Base-by-base conservation (phyloP, 2,888 invertebrate species). In the Cynaeus angustus region DNA sequence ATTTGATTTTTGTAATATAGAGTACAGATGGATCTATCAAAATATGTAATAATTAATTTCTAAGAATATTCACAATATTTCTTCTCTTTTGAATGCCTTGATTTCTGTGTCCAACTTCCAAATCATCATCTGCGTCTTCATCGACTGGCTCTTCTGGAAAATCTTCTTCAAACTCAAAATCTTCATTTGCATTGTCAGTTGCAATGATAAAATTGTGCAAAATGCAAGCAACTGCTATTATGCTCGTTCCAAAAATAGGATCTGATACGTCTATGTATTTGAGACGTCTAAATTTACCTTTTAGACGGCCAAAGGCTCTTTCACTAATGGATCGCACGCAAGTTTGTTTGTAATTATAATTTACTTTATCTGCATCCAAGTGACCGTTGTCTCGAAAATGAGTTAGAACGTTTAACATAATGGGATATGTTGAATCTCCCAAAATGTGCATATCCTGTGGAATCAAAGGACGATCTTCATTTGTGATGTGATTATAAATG, bases 391-490 rank as follows among this genome's bases (percentile, higher is more conserved):
- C 14, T 13, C 56, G 10, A 16, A 30, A 59, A 12, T 13, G 59
- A 1, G 43, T 43, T 26, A 59, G 12, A 2, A 59, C 1, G 16
- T 59, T 45, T 14, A 4, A 5, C 30, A 30, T n/a, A 9, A 59
- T 1, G 6, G 59, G 59, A 21, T 59, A 59, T 43, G 59, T 26
- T 28, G 59, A 41, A 43, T 59, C 43, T 3, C 59, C 59, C 8
- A 59, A 3, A 14, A 59, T 16, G 14, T 45, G 59, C 10, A 41
- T 9, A 59, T 59, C 14, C 3, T 59, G 37, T 7, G 45, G 45
- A 9, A 59, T 8, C 6, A 55, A 9, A 2, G 55, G 55, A n/a
- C n/a, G n/a, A 9, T 55, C 56, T 10, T 13, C 8, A 45, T 45
- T 13, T 4, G 13, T 10, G 2, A 45, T 10, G 10, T 8, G 2